phyloP scores from a whole-genome alignment of 2,888 invertebrate species.

The Clostera curtula region DNA sequence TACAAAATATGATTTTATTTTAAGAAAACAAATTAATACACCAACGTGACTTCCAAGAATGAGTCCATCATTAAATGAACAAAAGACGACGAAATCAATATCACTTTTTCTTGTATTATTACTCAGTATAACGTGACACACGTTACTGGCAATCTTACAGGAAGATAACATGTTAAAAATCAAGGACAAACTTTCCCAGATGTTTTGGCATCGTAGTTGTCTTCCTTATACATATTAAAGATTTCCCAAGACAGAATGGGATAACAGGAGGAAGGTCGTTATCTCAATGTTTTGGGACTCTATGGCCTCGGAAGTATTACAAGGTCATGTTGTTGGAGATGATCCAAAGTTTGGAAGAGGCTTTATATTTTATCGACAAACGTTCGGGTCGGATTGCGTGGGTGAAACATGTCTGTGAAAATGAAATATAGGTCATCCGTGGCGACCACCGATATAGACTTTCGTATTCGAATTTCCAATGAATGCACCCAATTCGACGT shows the following conservation, averaged over 20 bases:
- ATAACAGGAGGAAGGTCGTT: conserved; percentile 7
- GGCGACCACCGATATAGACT: too few relatives aligned
- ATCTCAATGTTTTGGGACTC: conserved; percentile 13
- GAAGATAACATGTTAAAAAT: too few relatives aligned
- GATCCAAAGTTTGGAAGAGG: conserved; percentile 29
- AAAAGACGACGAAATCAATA: conserved; percentile 3
- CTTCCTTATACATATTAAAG: conserved; percentile 9
- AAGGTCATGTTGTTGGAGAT: conserved; percentile 32
- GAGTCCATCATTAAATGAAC: too few relatives aligned
- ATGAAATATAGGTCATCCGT: background rate
- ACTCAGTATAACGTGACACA: conserved; percentile 1
- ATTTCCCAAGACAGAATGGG: conserved; percentile 4
- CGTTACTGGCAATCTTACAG: too few relatives aligned
- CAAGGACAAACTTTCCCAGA: conserved; percentile 6
- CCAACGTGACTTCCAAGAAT: background rate
- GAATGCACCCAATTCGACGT: too few relatives aligned
- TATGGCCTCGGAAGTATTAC: conserved; percentile 16
- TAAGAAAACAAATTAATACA: background rate
- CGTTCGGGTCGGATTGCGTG: too few relatives aligned
- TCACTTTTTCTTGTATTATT: conserved; percentile 3
- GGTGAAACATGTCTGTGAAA: too few relatives aligned
- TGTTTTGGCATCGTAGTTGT: conserved; percentile 7
- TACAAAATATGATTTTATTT: conserved; percentile 2
- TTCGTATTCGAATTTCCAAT: too few relatives aligned
- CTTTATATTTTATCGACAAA: conserved; percentile 20